A percentile compares a stretch with the other conserved stretches of the same genome.
Conservation (phyloP, 2,113 vertebrate species). For the Gopherus evgoodei region DNA sequence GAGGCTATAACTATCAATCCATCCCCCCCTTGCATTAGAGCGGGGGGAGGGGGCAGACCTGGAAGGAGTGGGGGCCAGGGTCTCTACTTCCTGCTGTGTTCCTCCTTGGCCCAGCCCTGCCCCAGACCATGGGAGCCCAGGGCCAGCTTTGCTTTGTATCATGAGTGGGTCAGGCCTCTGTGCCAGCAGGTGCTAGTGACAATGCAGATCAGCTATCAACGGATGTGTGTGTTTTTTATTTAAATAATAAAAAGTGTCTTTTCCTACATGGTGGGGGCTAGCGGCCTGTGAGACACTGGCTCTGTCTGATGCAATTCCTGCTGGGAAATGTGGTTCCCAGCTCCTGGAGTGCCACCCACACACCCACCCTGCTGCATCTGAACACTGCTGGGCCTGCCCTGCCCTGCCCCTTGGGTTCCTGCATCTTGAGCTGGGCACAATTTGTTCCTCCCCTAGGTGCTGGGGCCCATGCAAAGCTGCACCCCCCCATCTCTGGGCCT, state of each 20-base stretch:
- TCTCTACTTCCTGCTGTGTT: neutral
- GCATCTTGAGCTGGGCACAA: too few relatives aligned
- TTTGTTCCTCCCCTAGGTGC: too few relatives aligned
- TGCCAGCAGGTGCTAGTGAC: neutral
- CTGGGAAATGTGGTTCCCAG: too few relatives aligned
- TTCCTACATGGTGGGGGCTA: fast-evolving
- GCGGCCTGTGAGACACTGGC: fast-evolving
- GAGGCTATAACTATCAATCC: neutral
- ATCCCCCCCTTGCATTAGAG: too few relatives aligned
- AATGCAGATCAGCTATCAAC: conserved; percentile 1
- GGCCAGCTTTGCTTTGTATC: neutral
- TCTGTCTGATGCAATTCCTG: neutral
- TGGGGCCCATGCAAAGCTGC: too few relatives aligned
- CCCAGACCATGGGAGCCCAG: fast-evolving
- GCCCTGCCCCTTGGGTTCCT: neutral
- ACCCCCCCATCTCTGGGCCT: too few relatives aligned
- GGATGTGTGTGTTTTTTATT: neutral
- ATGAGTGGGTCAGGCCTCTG: neutral
- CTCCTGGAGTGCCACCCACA: too few relatives aligned
- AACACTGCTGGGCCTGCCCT: neutral
- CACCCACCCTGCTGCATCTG: too few relatives aligned
- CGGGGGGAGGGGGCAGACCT: neutral
- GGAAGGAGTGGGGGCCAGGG: too few relatives aligned
- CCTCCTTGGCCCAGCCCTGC: too few relatives aligned
- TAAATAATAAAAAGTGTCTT: neutral